Base-by-base conservation (phyloP, 1,140 invertebrate genomes). In the Drosophila subobscura region DNA sequence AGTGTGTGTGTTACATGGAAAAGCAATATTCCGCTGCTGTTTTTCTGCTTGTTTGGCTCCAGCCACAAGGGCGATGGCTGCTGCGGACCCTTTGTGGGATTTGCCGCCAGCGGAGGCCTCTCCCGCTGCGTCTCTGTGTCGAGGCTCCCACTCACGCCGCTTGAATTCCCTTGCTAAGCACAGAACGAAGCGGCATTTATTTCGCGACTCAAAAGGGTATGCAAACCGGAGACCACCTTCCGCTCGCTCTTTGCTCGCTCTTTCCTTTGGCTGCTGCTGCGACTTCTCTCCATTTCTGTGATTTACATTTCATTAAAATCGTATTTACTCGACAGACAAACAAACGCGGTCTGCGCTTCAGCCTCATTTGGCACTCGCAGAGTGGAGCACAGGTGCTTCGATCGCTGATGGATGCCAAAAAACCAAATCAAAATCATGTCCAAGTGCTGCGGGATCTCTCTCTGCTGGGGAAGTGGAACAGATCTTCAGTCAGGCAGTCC, bases 231-330 rank as follows among this genome's bases (percentile, higher is more conserved):
- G 33, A 37, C 10, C 1, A 20, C 16, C 16, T 2, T 37, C 33
- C 33, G 33, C 3, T 4, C 33, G n/a, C 8, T 10, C 4, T 33
- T 4, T 37, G 3, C 33, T 37, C 3, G 8, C 8, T 2, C 12
- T 10, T 37, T 37, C 10, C 33, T 12, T 37, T 12, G 33, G 10
- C 1, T 37, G 33, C 25, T 27, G 51, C 51, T 55, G 49, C 7
- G 8, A 8, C 29, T 10, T 4, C 53, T 25, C 20, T 23, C 14
- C 22, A 12, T 37, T 20, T 47, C 51, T 55, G 49, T 83, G 83
- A 88, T 88, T 86, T 86, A 86, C 83, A 86, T 86, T 86, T 86
- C 88, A 86, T 86, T 86, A 86, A 88, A 86, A 86, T 86, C 83
- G 83, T 88, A 86, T 88, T 86, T 86, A 86, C 81, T 81, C 81